These are phyloP conservation scores for Battus philenor DNA, from an alignment of 1,140 invertebrate genomes.

Conservation along the genomic window DNA sequence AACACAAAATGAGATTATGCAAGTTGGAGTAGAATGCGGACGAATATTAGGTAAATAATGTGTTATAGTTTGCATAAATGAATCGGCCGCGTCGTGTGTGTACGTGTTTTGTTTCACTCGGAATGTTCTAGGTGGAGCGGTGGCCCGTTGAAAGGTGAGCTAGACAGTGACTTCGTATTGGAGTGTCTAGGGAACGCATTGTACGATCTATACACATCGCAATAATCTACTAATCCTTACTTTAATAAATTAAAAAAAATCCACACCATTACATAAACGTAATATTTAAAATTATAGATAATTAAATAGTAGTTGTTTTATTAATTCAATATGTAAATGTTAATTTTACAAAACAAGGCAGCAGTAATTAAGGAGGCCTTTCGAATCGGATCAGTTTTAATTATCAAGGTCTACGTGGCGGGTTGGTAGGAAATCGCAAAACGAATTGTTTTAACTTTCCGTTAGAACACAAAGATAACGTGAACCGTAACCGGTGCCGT, in stretches of 20 bases:
- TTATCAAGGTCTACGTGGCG: constrained; percentile 9
- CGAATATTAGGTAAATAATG: constrained; percentile 61
- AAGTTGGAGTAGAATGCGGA: constrained; percentile 67
- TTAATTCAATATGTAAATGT: no score
- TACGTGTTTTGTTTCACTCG: not conserved
- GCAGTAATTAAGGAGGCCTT: constrained; percentile 2
- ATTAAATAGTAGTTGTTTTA: no score
- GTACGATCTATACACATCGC: not conserved
- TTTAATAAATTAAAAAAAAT: no score
- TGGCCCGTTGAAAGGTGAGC: constrained; percentile 8
- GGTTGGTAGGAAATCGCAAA: constrained; percentile 3
- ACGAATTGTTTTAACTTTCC: constrained; percentile 3
- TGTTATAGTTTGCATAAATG: constrained; percentile 7
- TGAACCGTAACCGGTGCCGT: constrained; percentile 6
- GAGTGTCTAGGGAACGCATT: constrained; percentile 13
- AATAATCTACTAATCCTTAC: no score
- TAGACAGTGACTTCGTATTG: not conserved
- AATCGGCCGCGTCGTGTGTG: not conserved
- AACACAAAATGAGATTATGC: constrained; percentile 72
- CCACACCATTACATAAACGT: no score
- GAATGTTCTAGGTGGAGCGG: constrained; percentile 5
- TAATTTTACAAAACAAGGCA: no score
- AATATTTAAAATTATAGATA: no score
- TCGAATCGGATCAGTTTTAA: not conserved
- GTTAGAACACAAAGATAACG: constrained; percentile 6